Percentiles rank a stretch among this genome's conserved stretches.
These are phyloP conservation scores for Carlito syrichta DNA, from an alignment of 2,113 vertebrate genomes.

Conservation along the genomic window DNA sequence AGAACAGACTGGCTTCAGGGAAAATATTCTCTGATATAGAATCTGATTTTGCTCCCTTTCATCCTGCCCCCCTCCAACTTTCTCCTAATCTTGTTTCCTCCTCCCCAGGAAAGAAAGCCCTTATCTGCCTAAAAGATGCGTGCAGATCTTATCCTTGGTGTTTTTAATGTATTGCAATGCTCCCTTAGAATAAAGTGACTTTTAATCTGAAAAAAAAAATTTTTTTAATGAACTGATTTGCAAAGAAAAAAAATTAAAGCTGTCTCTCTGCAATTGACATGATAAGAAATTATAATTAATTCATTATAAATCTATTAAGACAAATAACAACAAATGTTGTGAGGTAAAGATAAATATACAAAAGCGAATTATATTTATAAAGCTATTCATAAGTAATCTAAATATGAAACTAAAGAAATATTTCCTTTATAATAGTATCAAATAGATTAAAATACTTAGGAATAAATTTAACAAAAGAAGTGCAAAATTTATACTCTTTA, in stretches of 20 bases:
- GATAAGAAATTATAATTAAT: not conserved
- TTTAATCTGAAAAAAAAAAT: not conserved
- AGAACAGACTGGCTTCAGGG: too few relatives aligned
- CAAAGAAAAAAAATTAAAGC: not conserved
- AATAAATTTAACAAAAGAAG: not conserved
- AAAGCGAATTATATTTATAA: not conserved
- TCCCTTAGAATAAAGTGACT: too few relatives aligned
- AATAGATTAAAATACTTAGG: not conserved
- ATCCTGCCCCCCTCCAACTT: too few relatives aligned
- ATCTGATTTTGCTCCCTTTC: too few relatives aligned
- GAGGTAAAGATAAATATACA: not conserved
- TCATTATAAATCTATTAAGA: not conserved
- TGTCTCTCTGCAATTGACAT: not conserved
- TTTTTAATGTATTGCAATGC: too few relatives aligned
- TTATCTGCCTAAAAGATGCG: too few relatives aligned
- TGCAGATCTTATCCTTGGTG: too few relatives aligned
- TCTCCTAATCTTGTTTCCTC: too few relatives aligned
- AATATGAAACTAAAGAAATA: not conserved
- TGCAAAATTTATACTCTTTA: not conserved
- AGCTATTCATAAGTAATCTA: not conserved
- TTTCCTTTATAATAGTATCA: not conserved
- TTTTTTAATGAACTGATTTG: too few relatives aligned
- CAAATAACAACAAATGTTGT: not conserved
- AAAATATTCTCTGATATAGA: too few relatives aligned
- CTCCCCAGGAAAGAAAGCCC: too few relatives aligned